Base-by-base conservation (phyloP, 2,797 vertebrate genomes). In the Pseudochromis fuscus region DNA sequence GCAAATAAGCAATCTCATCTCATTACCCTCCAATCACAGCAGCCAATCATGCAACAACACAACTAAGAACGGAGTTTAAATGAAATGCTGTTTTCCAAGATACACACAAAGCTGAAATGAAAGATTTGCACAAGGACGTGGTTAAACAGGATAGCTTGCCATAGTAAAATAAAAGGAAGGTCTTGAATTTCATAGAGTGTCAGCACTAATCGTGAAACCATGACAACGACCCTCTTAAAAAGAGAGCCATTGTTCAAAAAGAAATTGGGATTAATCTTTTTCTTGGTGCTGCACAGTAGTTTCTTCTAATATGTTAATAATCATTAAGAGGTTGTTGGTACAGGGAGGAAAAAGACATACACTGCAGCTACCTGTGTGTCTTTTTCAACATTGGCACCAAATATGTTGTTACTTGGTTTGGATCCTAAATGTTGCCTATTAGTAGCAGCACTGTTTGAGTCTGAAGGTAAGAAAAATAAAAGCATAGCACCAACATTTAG, bases 1-100 rank as follows among this genome's bases (percentile, higher is more conserved):
- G 55, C 55, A 78, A 72, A 82, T 31, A 58, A 66, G 62, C 49
- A 75, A 79, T 74, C 33, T 78, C 52, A 69, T 27, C 59, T 52
- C 58, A 83, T 85, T 77, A 73, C 19, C 56, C 30, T 64, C 35
- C 50, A 71, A 76, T 71, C 53, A 60, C 4, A 35, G 57, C 7
- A 12, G 60, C 67, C 61, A 69, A 70, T 74, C 53, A 65, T 62
- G 49, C 10, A 57, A 48, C 44, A 42, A 48, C 48, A 57, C 25
- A 72, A 23, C 35, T 49, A 63, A 71, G 53, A 56, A 11, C 66
- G 45, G 51, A 66, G 67, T 73, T 68, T 67, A 59, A 65, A 63
- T 37, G 45, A 49, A 66, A 48, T 16, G 7, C 44, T 67, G n/a
- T n/a, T 48, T 46, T 59, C 37, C 64, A 73, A 72, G 64, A 69